Evolutionary conservation across 2,888 invertebrate genomes (phyloP).

Genomic region (Proisotoma minuta): DNA sequence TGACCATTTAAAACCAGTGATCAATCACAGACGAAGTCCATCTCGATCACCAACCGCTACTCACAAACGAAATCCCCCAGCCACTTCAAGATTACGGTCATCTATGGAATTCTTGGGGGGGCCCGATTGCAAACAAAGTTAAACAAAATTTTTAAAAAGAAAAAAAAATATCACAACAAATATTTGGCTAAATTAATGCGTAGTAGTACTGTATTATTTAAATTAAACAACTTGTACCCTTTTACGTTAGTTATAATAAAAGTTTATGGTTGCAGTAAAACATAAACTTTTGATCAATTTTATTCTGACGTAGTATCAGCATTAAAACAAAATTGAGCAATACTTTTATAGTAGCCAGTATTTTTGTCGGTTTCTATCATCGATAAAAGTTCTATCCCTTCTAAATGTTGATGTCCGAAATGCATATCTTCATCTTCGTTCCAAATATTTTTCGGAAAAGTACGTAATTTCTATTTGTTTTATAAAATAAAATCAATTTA

Average conservation of each 20-base stretch:
- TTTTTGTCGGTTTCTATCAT: slow-evolving; percentile 28
- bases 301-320: too few relatives aligned
- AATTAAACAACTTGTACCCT: too few relatives aligned
- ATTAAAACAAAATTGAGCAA: slow-evolving; percentile 18
- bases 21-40: neutral
- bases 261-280: too few relatives aligned
- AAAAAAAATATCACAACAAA: neutral
- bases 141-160: slow-evolving; percentile 9
- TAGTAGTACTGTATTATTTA: too few relatives aligned
- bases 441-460: slow-evolving; percentile 27
- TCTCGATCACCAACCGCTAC: neutral
- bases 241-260: too few relatives aligned
- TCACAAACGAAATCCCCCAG: neutral
- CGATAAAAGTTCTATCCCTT: slow-evolving; percentile 23
- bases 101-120: slow-evolving; percentile 41
- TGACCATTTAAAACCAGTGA: neutral
- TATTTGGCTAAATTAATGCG: too few relatives aligned
- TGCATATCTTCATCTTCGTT: slow-evolving; percentile 11
- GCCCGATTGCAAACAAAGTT: slow-evolving; percentile 41
- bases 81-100: slow-evolving; percentile 13
- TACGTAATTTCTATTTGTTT: slow-evolving; percentile 22
- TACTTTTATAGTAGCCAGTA: slow-evolving; percentile 27
- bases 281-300: too few relatives aligned
- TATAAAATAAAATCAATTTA: neutral
- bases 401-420: slow-evolving; percentile 26